Conservation (phyloP, 2,888 invertebrate genomes). For the Antitype chi region DNA sequence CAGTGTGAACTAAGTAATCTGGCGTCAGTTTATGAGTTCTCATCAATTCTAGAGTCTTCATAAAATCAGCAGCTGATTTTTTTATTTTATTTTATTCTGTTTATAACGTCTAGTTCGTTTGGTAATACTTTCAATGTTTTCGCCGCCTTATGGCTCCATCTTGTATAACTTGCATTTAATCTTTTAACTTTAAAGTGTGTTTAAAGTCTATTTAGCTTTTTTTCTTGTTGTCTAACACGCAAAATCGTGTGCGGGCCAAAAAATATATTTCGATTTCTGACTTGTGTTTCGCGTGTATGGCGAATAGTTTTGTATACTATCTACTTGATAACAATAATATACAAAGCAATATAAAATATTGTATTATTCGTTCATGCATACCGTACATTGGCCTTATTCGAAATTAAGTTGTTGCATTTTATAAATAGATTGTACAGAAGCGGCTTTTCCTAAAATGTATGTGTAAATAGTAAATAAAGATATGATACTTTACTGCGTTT, state of each 20-base stretch:
- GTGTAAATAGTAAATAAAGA: slow-evolving; percentile 82
- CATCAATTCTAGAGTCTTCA: slow-evolving; percentile 18
- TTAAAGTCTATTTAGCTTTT: slow-evolving; percentile 41
- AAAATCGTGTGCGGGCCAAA: slow-evolving; percentile 20
- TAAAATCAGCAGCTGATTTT: slow-evolving; percentile 39
- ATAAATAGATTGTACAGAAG: slow-evolving; percentile 76
- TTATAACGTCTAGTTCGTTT: slow-evolving; percentile 40
- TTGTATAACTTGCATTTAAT: slow-evolving; percentile 56
- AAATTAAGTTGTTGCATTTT: slow-evolving; percentile 77
- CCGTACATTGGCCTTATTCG: slow-evolving; percentile 81
- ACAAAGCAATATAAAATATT: slow-evolving; percentile 63
- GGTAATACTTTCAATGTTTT: slow-evolving; percentile 33
- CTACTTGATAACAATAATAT: slow-evolving; percentile 59
- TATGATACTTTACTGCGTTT: slow-evolving; percentile 61
- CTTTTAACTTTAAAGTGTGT: slow-evolving; percentile 44
- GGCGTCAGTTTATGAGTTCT: not conserved
- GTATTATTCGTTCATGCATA: slow-evolving; percentile 66
- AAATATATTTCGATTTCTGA: slow-evolving; percentile 40
- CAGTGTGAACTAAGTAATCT: slow-evolving; percentile 23
- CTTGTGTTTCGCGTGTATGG: slow-evolving; percentile 45
- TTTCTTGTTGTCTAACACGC: slow-evolving; percentile 25
- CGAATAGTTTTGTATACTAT: slow-evolving; percentile 53
- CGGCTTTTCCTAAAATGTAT: slow-evolving; percentile 80
- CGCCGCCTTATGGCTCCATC: slow-evolving; percentile 38
- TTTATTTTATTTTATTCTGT: slow-evolving; percentile 27